Evolutionary conservation across 2,888 invertebrate species (phyloP).

Genomic region (Ptilodon capucinus): DNA sequence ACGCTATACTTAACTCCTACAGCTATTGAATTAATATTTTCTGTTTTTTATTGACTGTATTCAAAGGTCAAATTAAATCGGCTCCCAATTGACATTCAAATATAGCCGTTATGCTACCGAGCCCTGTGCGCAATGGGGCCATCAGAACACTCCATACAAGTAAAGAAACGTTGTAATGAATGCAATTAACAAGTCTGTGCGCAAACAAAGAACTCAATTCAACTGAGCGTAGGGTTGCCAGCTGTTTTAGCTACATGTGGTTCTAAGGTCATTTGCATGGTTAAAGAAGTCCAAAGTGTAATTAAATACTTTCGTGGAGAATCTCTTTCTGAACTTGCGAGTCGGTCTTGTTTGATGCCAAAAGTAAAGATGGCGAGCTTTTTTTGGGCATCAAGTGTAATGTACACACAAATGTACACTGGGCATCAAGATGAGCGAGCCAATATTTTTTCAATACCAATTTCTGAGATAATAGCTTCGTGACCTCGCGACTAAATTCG

Average conservation of each 20-base stretch:
- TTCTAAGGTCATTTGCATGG: neutral
- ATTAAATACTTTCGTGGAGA: neutral
- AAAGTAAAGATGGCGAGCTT: no score
- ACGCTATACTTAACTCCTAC: no score
- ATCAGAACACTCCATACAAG: neutral
- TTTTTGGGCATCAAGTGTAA: no score
- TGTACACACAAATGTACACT: no score
- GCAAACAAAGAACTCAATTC: constrained; percentile 28
- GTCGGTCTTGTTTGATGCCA: no score
- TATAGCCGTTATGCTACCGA: neutral
- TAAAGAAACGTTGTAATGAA: constrained; percentile 1
- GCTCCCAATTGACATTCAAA: neutral
- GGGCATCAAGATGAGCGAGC: no score
- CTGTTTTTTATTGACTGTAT: neutral
- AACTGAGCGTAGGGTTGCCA: neutral
- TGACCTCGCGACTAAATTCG: no score
- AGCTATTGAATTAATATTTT: neutral
- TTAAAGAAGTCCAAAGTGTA: neutral
- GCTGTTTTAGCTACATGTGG: neutral
- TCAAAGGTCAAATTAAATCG: neutral
- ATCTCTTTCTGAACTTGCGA: neutral
- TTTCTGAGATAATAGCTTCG: no score
- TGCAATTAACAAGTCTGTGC: constrained; percentile 7
- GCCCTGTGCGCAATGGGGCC: neutral
- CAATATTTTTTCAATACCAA: no score